Evolutionary conservation across 2,888 invertebrate species (phyloP).

Genomic region (Aphodius granarius): DNA sequence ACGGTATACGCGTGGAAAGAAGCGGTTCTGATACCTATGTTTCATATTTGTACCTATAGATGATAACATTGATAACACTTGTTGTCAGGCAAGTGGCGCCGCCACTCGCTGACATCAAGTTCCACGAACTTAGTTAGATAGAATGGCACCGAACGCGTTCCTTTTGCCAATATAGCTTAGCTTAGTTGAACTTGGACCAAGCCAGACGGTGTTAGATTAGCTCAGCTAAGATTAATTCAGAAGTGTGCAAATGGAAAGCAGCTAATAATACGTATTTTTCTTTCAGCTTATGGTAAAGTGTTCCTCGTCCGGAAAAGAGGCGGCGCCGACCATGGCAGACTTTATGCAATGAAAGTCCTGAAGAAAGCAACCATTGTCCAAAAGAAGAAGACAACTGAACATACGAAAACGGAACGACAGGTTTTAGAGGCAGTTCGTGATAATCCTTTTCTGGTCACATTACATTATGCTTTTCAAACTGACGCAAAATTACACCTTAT

Average conservation of each 20-base stretch:
- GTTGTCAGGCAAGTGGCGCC: too few relatives aligned
- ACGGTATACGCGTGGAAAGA: too few relatives aligned
- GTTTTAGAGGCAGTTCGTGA: slow-evolving; percentile 93
- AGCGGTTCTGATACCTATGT: too few relatives aligned
- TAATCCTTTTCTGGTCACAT: slow-evolving; percentile 93
- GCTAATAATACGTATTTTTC: slow-evolving; percentile 33
- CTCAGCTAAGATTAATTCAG: too few relatives aligned
- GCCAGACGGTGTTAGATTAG: too few relatives aligned
- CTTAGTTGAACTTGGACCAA: too few relatives aligned
- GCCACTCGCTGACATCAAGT: too few relatives aligned
- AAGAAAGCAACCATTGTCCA: slow-evolving; percentile 94
- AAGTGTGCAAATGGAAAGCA: neutral
- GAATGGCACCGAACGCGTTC: too few relatives aligned
- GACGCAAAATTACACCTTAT: slow-evolving; percentile 96
- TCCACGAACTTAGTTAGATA: too few relatives aligned
- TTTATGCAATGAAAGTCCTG: slow-evolving; percentile 98
- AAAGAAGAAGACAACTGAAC: slow-evolving; percentile 94
- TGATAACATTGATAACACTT: too few relatives aligned
- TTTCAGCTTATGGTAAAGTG: slow-evolving; percentile 92
- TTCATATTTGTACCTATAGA: too few relatives aligned
- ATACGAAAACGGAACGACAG: slow-evolving; percentile 95
- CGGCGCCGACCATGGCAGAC: slow-evolving; percentile 81
- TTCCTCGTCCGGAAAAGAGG: slow-evolving; percentile 92
- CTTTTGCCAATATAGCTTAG: too few relatives aligned
- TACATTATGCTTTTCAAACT: slow-evolving; percentile 98